Conservation (phyloP, 2,888 invertebrate species). For the Folsomia candida region DNA sequence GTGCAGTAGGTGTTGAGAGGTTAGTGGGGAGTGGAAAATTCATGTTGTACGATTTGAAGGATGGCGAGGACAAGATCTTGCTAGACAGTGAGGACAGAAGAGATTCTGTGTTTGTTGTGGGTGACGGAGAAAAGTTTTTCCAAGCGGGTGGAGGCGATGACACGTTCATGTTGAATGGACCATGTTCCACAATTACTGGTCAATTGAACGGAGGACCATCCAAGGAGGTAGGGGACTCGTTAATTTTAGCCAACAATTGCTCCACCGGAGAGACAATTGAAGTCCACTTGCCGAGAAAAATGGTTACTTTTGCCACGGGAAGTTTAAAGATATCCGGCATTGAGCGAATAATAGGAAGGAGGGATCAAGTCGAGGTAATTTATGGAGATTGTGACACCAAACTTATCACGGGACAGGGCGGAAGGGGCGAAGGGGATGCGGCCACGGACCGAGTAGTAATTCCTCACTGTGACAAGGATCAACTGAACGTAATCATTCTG, state of each 20-base stretch:
- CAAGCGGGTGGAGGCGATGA: background rate
- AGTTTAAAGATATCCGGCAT: background rate
- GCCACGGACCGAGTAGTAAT: no score
- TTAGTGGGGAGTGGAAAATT: background rate
- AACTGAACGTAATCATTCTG: no score
- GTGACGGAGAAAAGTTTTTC: background rate
- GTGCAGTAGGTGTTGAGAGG: background rate
- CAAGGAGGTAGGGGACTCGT: background rate
- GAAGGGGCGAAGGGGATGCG: background rate
- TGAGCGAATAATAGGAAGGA: background rate
- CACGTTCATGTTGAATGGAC: background rate
- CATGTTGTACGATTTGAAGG: background rate
- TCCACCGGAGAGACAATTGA: background rate
- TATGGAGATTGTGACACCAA: background rate
- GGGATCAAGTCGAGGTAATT: background rate
- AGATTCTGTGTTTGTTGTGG: background rate
- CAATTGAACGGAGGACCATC: background rate
- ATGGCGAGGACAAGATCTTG: background rate
- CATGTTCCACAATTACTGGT: background rate
- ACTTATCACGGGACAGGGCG: background rate
- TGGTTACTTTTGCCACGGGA: background rate
- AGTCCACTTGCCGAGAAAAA: background rate
- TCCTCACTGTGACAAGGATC: background rate
- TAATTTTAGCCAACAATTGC: background rate
- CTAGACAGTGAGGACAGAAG: background rate